Percentiles rank a stretch among this genome's conserved stretches.
These are phyloP conservation scores for Toxotes chatareus DNA, from an alignment of 2,113 vertebrate genomes.

Conservation along the genomic window DNA sequence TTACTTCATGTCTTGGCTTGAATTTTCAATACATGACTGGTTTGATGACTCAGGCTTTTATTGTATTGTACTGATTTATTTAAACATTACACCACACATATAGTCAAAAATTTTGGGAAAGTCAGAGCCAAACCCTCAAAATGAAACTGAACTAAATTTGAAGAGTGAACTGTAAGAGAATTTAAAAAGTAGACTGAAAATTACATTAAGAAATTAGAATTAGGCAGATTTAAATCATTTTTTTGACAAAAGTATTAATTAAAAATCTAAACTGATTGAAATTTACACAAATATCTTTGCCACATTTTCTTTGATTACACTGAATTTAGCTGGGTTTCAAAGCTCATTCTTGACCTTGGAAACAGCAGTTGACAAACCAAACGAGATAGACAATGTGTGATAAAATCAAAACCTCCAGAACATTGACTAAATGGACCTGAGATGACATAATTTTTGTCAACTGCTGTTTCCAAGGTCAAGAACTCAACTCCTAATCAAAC, in stretches of 20 bases:
- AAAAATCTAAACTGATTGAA: neutral
- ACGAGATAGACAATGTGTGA: neutral
- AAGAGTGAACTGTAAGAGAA: neutral
- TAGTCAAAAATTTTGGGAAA: neutral
- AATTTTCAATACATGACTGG: neutral
- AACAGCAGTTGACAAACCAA: neutral
- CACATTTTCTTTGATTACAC: neutral
- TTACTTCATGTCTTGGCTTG: neutral
- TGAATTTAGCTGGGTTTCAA: neutral
- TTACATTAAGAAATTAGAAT: neutral
- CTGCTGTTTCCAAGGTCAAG: neutral
- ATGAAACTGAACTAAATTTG: neutral
- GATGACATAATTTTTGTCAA: neutral
- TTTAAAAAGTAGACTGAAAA: neutral
- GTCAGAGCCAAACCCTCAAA: neutral
- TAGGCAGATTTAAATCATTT: neutral
- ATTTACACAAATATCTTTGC: no score
- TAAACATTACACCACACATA: neutral
- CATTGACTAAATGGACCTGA: no score
- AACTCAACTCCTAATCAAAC: neutral
- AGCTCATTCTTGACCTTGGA: neutral
- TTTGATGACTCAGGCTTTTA: neutral
- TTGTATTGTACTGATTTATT: neutral
- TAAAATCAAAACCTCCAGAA: no score
- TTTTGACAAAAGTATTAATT: neutral